Evolutionary conservation across 2,888 invertebrate genomes (phyloP).

Genomic region (Agriopis marginaria): DNA sequence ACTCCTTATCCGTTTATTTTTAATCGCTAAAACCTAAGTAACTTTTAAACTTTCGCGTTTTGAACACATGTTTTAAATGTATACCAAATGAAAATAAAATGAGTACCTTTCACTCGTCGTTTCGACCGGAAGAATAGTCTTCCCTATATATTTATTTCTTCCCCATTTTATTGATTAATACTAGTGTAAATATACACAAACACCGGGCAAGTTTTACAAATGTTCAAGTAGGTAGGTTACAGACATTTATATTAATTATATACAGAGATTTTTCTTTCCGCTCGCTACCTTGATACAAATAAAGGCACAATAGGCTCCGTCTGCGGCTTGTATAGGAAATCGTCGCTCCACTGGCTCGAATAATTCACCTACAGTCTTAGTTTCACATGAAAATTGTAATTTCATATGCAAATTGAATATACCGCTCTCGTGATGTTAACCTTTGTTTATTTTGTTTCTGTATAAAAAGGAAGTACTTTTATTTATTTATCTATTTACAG

Average conservation of each 20-base stretch:
- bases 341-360: slow-evolving; percentile 82
- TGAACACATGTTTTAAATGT: too few species aligned
- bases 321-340: slow-evolving; percentile 80
- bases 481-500: too few species aligned
- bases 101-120: too few species aligned
- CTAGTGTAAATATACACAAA: too few species aligned
- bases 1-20: too few species aligned
- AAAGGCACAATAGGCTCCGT: slow-evolving; percentile 70
- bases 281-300: slow-evolving; percentile 77
- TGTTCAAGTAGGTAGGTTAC: background rate
- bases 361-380: slow-evolving; percentile 78
- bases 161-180: too few species aligned
- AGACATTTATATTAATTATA: slow-evolving; percentile 62
- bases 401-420: slow-evolving; percentile 80
- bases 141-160: too few species aligned
- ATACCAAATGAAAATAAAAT: too few species aligned
- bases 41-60: too few species aligned
- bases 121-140: too few species aligned
- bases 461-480: too few species aligned
- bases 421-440: slow-evolving; percentile 62
- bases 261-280: slow-evolving; percentile 70
- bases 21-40: too few species aligned
- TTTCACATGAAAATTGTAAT: slow-evolving; percentile 82
- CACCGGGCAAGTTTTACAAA: background rate
- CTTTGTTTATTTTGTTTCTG: slow-evolving; percentile 54